Evolutionary conservation across 2,888 invertebrate genomes (phyloP).

Genomic region (Digitonthophagus gazella): DNA sequence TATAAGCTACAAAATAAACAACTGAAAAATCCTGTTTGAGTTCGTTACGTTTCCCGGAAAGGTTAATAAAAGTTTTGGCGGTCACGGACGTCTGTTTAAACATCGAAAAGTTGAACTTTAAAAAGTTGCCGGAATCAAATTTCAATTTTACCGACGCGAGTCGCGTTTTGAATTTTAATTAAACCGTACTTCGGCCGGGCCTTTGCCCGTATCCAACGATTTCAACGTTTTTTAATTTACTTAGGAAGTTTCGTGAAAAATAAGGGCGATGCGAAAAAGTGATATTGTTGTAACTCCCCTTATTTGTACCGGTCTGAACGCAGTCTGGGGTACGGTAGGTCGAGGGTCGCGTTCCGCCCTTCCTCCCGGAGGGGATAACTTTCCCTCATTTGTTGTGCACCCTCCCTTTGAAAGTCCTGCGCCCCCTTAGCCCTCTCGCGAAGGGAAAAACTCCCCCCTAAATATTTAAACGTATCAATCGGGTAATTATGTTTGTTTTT

Average conservation of each 20-base stretch:
- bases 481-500: constrained; percentile 40
- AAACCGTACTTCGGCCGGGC: neutral
- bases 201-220: neutral
- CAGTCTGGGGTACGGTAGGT: neutral
- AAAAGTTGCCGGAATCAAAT: neutral
- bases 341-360: neutral
- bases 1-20: too few relatives aligned
- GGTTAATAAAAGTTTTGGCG: neutral
- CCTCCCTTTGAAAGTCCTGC: neutral
- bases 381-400: neutral
- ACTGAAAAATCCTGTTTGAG: too few relatives aligned
- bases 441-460: neutral
- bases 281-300: neutral
- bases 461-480: neutral
- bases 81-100: neutral
- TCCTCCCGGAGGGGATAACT: neutral
- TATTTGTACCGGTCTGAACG: neutral
- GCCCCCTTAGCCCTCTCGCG: neutral
- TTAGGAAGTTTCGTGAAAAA: neutral
- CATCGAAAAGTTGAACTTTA: neutral
- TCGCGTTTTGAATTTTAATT: neutral
- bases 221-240: neutral
- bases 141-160: neutral
- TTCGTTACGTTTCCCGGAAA: neutral
- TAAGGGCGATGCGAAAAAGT: neutral